Conservation (phyloP, 2,113 vertebrate genomes). For the Takifugu flavidus region DNA sequence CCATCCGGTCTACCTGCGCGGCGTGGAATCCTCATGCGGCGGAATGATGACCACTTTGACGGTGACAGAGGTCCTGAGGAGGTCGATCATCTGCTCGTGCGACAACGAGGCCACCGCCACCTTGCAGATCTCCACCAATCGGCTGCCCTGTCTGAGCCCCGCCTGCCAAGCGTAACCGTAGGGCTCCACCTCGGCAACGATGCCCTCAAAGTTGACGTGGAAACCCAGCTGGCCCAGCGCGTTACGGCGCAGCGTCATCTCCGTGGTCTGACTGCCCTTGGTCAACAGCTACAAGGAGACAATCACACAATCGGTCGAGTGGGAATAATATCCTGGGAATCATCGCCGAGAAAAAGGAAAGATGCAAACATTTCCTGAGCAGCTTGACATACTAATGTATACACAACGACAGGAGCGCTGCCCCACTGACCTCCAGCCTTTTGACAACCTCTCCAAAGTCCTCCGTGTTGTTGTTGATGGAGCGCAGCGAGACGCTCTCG, state of each 20-base stretch:
- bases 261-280: constrained; percentile 90
- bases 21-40: constrained; percentile 91
- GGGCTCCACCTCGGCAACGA: constrained; percentile 92
- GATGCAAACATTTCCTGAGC: background rate
- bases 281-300: constrained; percentile 81
- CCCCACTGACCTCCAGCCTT: constrained; percentile 87
- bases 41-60: constrained; percentile 96
- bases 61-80: constrained; percentile 90
- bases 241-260: constrained; percentile 93
- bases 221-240: constrained; percentile 94
- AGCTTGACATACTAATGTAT: background rate
- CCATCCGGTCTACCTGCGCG: constrained; percentile 79
- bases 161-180: constrained; percentile 96
- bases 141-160: constrained; percentile 90
- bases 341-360: background rate
- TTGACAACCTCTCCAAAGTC: constrained; percentile 94
- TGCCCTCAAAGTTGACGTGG: constrained; percentile 96
- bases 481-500: constrained; percentile 89
- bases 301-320: background rate
- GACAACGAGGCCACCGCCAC: constrained; percentile 91
- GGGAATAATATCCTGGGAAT: too few relatives aligned
- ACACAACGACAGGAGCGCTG: constrained; percentile 20
- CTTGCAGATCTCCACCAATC: constrained; percentile 95
- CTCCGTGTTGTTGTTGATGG: constrained; percentile 85
- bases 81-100: constrained; percentile 96